A percentile compares a stretch with the other conserved stretches of the same genome.
These are phyloP conservation scores for Pachypeltis micranthus DNA, from an alignment of 1,140 invertebrate genomes.

Conservation along the genomic window DNA sequence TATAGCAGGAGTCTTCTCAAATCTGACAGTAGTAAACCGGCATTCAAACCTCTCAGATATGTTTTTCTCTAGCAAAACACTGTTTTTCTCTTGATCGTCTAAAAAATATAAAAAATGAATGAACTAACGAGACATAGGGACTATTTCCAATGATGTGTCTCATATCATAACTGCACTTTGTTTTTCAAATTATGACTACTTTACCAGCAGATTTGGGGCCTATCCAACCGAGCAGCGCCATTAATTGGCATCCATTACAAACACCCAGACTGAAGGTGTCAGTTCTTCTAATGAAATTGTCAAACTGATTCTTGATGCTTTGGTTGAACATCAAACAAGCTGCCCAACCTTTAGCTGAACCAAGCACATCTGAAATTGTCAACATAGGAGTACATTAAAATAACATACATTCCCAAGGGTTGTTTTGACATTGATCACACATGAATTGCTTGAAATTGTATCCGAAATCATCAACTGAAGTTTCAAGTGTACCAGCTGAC, in stretches of 20 bases:
- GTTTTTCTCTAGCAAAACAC: conserved; percentile 62
- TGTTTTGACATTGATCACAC: no score
- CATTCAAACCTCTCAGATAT: conserved; percentile 83
- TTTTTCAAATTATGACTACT: neutral
- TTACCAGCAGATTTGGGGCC: conserved; percentile 32
- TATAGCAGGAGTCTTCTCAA: conserved; percentile 59
- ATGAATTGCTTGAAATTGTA: no score
- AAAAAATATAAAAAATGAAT: neutral
- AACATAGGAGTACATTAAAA: neutral
- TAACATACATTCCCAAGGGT: no score
- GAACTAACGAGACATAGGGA: neutral
- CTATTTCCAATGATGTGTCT: neutral
- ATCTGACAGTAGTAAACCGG: conserved; percentile 72
- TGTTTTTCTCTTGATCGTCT: neutral
- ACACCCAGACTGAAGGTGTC: conserved; percentile 93
- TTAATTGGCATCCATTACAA: conserved; percentile 94
- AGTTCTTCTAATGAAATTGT: conserved; percentile 51
- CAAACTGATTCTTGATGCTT: conserved; percentile 54
- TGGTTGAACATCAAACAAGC: conserved; percentile 70
- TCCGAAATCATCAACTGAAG: no score
- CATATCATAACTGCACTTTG: neutral
- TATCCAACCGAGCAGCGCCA: conserved; percentile 76
- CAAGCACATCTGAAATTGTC: conserved; percentile 80
- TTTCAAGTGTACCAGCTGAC: no score
- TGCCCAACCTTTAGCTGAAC: conserved; percentile 96